Evolutionary conservation across 1,140 invertebrate genomes (phyloP).

Genomic region (Varroa destructor): DNA sequence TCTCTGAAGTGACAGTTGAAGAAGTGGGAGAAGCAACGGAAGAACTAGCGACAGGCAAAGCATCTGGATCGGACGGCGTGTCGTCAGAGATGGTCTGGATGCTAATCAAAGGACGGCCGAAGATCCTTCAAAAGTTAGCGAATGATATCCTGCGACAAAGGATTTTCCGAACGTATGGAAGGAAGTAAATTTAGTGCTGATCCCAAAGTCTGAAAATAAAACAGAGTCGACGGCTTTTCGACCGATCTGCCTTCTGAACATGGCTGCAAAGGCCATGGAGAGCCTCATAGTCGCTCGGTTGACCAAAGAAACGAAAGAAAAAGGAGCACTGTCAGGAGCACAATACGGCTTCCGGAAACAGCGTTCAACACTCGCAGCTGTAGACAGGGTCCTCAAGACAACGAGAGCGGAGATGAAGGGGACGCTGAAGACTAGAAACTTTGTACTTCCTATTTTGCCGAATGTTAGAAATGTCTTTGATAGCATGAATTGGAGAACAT

Average conservation of each 20-base stretch:
- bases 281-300: neutral
- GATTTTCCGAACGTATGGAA: neutral
- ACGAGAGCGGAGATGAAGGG: neutral
- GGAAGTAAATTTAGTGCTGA: neutral
- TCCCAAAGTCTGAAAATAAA: neutral
- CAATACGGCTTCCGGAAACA: neutral
- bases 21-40: neutral
- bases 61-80: neutral
- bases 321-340: neutral
- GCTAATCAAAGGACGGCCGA: neutral
- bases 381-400: neutral
- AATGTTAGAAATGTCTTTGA: constrained; percentile 1
- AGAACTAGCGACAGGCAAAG: neutral
- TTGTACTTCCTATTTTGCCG: neutral
- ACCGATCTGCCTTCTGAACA: constrained; percentile 8
- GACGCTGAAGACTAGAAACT: neutral
- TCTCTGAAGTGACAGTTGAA: neutral
- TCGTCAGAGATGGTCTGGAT: neutral
- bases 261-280: neutral
- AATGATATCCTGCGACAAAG: neutral
- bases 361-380: neutral
- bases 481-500: neutral
- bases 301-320: neutral
- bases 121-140: neutral
- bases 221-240: neutral